Evolutionary conservation across 2,113 vertebrate genomes (phyloP).

Genomic region (human): GRCh38 chr2:36700001-36700500

Average conservation of each 20-base stretch:
- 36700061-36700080: neutral
- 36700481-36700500: neutral
- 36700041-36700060: neutral
- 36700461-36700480: neutral
- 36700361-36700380: no score
- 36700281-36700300: neutral
- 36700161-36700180: neutral
- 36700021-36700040: neutral
- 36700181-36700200: neutral
- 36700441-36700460: no score
- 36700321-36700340: neutral
- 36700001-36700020: neutral
- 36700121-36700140: neutral
- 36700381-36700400: neutral
- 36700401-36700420: neutral
- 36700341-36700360: neutral
- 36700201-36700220: neutral
- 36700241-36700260: neutral
- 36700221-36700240: neutral
- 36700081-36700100: neutral
- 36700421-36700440: neutral
- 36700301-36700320: neutral
- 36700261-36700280: neutral
- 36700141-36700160: neutral
- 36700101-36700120: neutral